Conservation (phyloP, 1,140 invertebrate genomes). For the Calycopis cecrops region DNA sequence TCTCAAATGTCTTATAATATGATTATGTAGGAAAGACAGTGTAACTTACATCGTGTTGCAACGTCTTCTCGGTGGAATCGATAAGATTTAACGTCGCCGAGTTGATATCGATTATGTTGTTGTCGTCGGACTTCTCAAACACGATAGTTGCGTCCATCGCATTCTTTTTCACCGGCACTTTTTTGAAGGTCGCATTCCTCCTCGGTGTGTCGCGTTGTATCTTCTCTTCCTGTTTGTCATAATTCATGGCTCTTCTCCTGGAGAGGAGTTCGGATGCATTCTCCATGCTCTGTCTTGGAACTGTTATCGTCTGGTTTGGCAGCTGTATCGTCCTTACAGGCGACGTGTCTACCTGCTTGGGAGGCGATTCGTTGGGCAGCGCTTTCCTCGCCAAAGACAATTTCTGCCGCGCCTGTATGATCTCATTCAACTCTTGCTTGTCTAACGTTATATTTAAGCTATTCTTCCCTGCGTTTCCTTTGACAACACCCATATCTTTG, state of each 20-base stretch:
- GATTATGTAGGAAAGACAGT: neutral
- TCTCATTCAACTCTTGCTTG: conserved; percentile 68
- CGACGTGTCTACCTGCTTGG: conserved; percentile 40
- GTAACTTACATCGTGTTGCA: conserved; percentile 42
- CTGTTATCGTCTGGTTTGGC: conserved; percentile 61
- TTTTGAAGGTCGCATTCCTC: conserved; percentile 67
- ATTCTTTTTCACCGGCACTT: conserved; percentile 45
- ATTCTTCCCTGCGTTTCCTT: conserved; percentile 45
- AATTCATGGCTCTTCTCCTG: conserved; percentile 49
- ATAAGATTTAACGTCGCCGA: conserved; percentile 59
- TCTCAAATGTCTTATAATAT: too few species aligned
- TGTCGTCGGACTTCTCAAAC: conserved; percentile 52
- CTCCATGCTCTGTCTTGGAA: conserved; percentile 56
- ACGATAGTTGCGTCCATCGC: conserved; percentile 57
- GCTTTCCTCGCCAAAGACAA: conserved; percentile 58
- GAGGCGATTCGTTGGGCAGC: conserved; percentile 48
- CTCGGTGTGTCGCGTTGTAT: conserved; percentile 56
- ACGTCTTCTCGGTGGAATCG: conserved; percentile 43
- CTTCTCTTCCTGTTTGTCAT: conserved; percentile 42
- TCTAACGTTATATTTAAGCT: conserved; percentile 64
- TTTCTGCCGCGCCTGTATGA: conserved; percentile 64
- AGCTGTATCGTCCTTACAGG: conserved; percentile 59
- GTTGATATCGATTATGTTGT: conserved; percentile 64
- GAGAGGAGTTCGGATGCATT: conserved; percentile 59
- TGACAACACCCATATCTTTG: conserved; percentile 54